Evolutionary conservation across 1,140 invertebrate genomes (phyloP), one percentile per base, ranked within the genome.

Genomic region (Micrasema minimum): DNA sequence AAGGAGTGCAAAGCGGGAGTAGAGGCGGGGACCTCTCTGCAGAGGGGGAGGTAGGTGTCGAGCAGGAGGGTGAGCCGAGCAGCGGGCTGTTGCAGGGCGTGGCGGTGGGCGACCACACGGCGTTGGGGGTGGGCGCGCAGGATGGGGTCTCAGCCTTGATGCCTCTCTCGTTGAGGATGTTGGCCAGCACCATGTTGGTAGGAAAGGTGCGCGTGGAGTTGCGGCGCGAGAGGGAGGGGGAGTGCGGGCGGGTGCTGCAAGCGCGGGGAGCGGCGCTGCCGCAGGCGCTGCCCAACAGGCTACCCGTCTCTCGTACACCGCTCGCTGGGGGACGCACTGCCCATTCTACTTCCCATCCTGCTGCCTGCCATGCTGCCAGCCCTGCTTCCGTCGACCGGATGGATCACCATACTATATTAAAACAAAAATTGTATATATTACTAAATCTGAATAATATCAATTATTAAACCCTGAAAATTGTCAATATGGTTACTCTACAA

Each of bases 71-170:
- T 12, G 86, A 87, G 72, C 85, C 85, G 26, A 86, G 85, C 76
- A 90, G 89, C 0, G 91, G 91, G 78, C 91, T 93, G 72, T 94
- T 94, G 75, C 91, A 93, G 2, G 94, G 94, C 12, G 93, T 95
- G 0, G 93, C 90, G 0, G 93, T 94, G 3, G 93, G 92, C 1
- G 90, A 89, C 72, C 90, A 92, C 7, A 81, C 84, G 45, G 87
- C 89, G 71, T 86, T 88, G 0, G 92, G 92, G 0, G 91, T 91
- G 37, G 88, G 86, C 0, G 90, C 79, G 14, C 87, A 87, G 18
- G 88, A 91, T 51, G 88, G 89, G 16, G 89, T 91, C 0, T 88
- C 88, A 46, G 90, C 90, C 78, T 89, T 90, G 53, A 93, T 92
- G 37, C 92, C 92, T 71, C 93, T 85, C 78, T 95, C 93, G 69